Evolutionary conservation across 2,797 vertebrate species (phyloP), one percentile per base, ranked within the genome.

Genomic region (Danio aesculapii): DNA sequence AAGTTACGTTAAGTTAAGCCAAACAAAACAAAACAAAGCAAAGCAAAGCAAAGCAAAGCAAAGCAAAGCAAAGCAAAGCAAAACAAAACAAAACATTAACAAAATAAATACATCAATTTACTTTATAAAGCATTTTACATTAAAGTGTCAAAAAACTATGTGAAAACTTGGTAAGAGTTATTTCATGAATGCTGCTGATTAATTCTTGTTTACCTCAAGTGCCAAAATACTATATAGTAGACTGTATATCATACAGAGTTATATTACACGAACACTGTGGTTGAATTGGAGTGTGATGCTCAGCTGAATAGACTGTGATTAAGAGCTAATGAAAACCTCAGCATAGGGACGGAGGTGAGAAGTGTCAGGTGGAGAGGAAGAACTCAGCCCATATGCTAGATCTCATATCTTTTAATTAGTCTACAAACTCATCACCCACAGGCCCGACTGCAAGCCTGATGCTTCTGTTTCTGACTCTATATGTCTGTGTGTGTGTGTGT

Each of bases 371-470:
- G 73, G 46, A 16, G 72, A 83, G 61, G 17, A 69, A 64, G 47
- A 70, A 62, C 79, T 75, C 49, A 30, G 70, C 8, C 66, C 75
- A 81, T 84, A 81, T 81, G 84, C 43, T 61, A 8, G 19, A 47
- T 58, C 81, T 77, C 67, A 57, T 79, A 75, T 81, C 13, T 72
- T 72, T 61, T 78, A 79, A 85, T 87, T 74, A 85, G 79, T 77
- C 58, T 39, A 68, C 41, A 74, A 57, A 49, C 61, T 76, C 50
- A 39, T 64, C 72, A 47, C 72, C 57, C 63, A 64, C 41, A 55
- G 13, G 67, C 50, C 46, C 11, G 47, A 49, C 59, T 76, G 43
- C 30, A 66, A 57, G 63, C 53, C 52, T 68, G 63, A 58, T 39
- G 52, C 11, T 77, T 2, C 19, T 19, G n/a, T 43, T 30, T 44